These are phyloP conservation scores for Verasper variegatus DNA, from an alignment of 2,113 vertebrate genomes.

Conservation along the genomic window DNA sequence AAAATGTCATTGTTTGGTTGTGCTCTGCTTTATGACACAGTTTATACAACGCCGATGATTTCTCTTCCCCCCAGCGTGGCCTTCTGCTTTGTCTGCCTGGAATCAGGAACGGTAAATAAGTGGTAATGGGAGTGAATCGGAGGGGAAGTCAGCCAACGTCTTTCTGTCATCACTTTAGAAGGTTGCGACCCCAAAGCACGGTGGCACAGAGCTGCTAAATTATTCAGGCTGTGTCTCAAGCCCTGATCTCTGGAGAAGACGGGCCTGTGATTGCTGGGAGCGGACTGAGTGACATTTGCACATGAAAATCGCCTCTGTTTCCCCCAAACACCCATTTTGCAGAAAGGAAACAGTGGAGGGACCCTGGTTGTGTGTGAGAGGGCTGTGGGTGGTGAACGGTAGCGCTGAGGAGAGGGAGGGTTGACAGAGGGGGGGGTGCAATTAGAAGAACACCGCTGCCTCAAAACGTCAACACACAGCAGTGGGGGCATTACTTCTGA, in stretches of 20 bases:
- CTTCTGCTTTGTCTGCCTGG: constrained; percentile 74
- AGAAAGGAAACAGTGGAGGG: constrained; percentile 79
- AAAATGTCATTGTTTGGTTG: constrained; percentile 82
- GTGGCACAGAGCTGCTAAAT: constrained; percentile 85
- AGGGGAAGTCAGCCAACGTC: constrained; percentile 75
- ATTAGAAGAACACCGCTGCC: constrained; percentile 38
- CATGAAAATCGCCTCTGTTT: constrained; percentile 84
- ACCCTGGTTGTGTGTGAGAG: constrained; percentile 41
- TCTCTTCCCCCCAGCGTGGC: constrained; percentile 55
- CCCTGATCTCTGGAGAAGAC: constrained; percentile 81
- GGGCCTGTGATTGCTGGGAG: constrained; percentile 84
- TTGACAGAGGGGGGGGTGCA: constrained; percentile 29
- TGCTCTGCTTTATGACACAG: constrained; percentile 73
- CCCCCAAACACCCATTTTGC: constrained; percentile 77
- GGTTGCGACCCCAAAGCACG: constrained; percentile 83
- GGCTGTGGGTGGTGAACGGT: constrained; percentile 26
- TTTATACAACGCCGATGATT: constrained; percentile 76
- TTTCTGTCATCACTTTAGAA: constrained; percentile 87
- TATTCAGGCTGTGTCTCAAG: constrained; percentile 84
- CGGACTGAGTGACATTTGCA: constrained; percentile 87
- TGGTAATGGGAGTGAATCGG: constrained; percentile 83
- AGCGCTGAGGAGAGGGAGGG: constrained; percentile 18
- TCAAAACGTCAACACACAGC: constrained; percentile 5
- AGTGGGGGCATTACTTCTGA: constrained; percentile 14
- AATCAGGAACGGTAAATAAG: constrained; percentile 82